phyloP scores from a whole-genome alignment of 2,888 invertebrate species.

The Dinocampus coccinellae region DNA sequence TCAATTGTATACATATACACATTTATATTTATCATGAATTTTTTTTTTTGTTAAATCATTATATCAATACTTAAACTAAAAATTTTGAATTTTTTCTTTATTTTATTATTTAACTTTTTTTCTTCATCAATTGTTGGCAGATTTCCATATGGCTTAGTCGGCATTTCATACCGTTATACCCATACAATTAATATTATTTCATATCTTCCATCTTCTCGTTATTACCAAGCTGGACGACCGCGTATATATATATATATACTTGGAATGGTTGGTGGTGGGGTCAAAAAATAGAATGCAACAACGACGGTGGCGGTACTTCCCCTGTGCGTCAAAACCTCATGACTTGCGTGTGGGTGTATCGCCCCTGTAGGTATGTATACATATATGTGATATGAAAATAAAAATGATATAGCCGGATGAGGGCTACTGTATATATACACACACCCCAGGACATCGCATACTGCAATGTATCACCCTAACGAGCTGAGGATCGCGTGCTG shows the following conservation, averaged over 20 bases:
- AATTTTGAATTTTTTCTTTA: background rate
- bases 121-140: background rate
- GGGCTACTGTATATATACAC: constrained; percentile 68
- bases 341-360: constrained; percentile 30
- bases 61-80: background rate
- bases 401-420: constrained; percentile 43
- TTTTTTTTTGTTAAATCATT: background rate
- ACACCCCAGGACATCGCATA: constrained; percentile 64
- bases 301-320: background rate
- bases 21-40: background rate
- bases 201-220: constrained; percentile 69
- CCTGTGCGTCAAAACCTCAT: background rate
- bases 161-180: constrained; percentile 53
- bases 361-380: constrained; percentile 28
- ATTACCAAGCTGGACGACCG: constrained; percentile 56
- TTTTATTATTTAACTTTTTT: background rate
- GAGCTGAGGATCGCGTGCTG: constrained; percentile 69
- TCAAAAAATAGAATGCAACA: background rate
- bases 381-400: too few relatives aligned
- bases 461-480: constrained; percentile 68
- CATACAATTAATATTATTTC: constrained; percentile 66
- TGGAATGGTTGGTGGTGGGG: too few relatives aligned
- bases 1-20: background rate
- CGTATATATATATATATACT: background rate
- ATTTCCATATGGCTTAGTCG: constrained; percentile 26